Conservation (phyloP, 2,797 vertebrate genomes). For the Nyctibius grandis region DNA sequence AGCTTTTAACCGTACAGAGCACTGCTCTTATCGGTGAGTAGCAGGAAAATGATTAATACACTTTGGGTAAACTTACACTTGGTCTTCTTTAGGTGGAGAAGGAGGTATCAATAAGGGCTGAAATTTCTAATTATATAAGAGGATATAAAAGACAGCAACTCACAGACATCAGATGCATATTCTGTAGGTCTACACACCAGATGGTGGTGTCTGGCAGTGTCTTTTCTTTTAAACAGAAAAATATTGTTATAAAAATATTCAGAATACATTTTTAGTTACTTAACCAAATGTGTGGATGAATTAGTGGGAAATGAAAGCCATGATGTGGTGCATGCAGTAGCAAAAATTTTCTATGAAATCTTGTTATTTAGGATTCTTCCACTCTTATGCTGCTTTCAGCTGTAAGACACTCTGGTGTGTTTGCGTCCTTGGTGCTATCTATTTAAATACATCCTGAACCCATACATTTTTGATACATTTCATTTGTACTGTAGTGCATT, state of each 20-base stretch:
- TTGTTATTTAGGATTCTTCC: constrained; percentile 41
- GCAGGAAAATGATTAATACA: constrained; percentile 75
- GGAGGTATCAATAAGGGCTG: constrained; percentile 53
- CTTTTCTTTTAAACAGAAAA: constrained; percentile 76
- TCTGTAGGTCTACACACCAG: constrained; percentile 77
- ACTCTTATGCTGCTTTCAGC: background rate
- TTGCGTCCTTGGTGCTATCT: background rate
- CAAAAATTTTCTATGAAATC: constrained; percentile 54
- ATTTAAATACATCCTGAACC: constrained; percentile 49
- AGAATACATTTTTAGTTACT: constrained; percentile 77
- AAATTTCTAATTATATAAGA: constrained; percentile 77
- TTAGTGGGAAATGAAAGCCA: constrained; percentile 63
- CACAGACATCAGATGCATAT: constrained; percentile 73
- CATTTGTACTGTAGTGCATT: constrained; percentile 52
- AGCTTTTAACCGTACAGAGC: constrained; percentile 67
- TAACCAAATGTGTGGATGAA: constrained; percentile 73
- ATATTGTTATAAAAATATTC: constrained; percentile 80
- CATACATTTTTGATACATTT: constrained; percentile 55
- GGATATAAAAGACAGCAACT: constrained; percentile 70
- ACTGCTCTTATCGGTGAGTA: constrained; percentile 69
- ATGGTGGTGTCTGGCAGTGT: constrained; percentile 78
- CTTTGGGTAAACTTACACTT: constrained; percentile 68
- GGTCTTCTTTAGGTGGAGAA: constrained; percentile 63
- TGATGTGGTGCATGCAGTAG: constrained; percentile 13
- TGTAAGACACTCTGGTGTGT: background rate